These are phyloP conservation scores for Ctenopoma kingsleyae DNA, from an alignment of 2,797 vertebrate genomes.

Conservation along the genomic window DNA sequence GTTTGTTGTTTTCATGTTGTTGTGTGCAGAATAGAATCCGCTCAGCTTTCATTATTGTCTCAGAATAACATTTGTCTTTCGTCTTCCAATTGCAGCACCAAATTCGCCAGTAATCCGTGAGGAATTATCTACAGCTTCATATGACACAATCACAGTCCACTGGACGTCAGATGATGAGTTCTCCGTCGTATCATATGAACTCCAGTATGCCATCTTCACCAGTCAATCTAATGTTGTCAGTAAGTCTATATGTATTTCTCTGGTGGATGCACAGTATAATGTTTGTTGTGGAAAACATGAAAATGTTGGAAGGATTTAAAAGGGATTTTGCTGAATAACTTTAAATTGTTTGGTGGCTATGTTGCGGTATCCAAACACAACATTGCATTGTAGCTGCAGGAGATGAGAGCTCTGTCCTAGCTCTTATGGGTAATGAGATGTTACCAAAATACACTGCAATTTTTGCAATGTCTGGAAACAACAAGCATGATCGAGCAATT, in stretches of 20 bases:
- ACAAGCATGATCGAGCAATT: conserved; percentile 67
- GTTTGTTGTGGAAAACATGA: conserved; percentile 37
- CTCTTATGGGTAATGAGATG: conserved; percentile 56
- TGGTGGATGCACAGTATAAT: conserved; percentile 6
- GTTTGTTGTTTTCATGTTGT: conserved; percentile 25
- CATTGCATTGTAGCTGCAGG: conserved; percentile 25
- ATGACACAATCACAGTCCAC: conserved; percentile 98
- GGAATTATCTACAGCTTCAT: conserved; percentile 97
- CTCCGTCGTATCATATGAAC: conserved; percentile 95
- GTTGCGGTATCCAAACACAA: conserved; percentile 50
- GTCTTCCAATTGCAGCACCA: conserved; percentile 86
- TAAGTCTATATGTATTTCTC: conserved; percentile 83
- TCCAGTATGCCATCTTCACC: conserved; percentile 98
- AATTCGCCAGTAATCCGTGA: conserved; percentile 95
- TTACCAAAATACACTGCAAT: conserved; percentile 42
- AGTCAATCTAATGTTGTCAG: conserved; percentile 96
- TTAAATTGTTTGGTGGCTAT: conserved; percentile 38
- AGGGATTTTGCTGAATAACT: conserved; percentile 38
- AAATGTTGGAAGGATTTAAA: conserved; percentile 42
- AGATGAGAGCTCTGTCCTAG: conserved; percentile 30
- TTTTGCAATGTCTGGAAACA: conserved; percentile 29
- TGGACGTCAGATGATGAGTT: conserved; percentile 99
- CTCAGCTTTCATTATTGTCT: conserved; percentile 36
- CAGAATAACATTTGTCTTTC: conserved; percentile 44
- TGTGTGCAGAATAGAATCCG: conserved; percentile 28